Evolutionary conservation across 2,113 vertebrate genomes (phyloP).

Genomic region (Cathartes aura): DNA sequence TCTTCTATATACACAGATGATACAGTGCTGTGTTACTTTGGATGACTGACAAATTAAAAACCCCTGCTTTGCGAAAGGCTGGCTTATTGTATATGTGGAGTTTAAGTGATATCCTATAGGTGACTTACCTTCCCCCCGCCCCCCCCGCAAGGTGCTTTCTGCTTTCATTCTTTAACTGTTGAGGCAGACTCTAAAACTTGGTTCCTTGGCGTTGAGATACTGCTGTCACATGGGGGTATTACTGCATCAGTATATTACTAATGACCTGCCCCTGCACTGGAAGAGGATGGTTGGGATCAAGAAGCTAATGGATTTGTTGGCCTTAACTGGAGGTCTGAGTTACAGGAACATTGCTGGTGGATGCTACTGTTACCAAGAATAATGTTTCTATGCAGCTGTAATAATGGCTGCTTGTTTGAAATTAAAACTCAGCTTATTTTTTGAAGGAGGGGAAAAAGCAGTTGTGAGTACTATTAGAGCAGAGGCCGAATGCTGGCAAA

Average conservation of each 20-base stretch:
- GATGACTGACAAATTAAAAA: not conserved
- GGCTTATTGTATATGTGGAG: fast-evolving
- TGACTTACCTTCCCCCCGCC: fast-evolving
- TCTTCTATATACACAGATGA: not conserved
- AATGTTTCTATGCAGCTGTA: not conserved
- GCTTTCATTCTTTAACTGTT: not conserved
- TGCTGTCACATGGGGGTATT: not conserved
- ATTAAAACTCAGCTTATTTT: not conserved
- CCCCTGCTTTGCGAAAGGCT: not conserved
- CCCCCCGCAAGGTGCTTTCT: not conserved
- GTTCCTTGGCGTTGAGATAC: not conserved
- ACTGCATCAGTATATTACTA: not conserved
- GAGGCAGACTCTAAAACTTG: not conserved
- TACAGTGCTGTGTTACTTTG: fast-evolving
- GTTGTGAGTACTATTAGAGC: not conserved
- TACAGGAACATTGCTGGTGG: not conserved
- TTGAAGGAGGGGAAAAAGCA: not conserved
- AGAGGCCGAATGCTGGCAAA: not conserved
- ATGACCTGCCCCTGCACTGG: not conserved
- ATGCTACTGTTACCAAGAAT: not conserved
- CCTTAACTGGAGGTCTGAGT: not conserved
- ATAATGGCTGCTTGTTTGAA: not conserved
- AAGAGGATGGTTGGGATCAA: not conserved
- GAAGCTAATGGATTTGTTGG: not conserved
- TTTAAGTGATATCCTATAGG: not conserved